Base-by-base conservation (phyloP, 2,113 vertebrate species). In the Bujurquina vittata region DNA sequence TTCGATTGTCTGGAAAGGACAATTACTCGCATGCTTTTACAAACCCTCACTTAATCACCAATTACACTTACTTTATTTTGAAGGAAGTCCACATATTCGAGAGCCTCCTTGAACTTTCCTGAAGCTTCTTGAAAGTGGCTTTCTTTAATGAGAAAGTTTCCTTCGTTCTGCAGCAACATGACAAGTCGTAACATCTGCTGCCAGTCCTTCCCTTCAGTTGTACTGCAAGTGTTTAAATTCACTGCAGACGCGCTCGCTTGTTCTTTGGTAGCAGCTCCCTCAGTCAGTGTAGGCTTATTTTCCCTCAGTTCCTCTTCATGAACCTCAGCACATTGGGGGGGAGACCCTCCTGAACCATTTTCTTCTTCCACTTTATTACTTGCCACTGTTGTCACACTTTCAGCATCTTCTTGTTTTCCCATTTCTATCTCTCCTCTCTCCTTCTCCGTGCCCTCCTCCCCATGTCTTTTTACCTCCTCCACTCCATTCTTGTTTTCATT, bases 181-280 rank as follows among this genome's bases (percentile, higher is more conserved):
- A 97, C 93, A 0, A 96, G 94, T 0, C 91, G 89, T 81, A 97
- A 81, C 95, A 97, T 97, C 94, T 97, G 96, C 89, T 97, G 97
- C 84, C 95, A 95, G 92, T 90, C 96, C 92, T 94, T 95, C 37
- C 61, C 92, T 56, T 93, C 86, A 0, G 43, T 56, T 78, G 69
- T 56, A 23, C 11, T 26, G 18, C 78, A 59, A 31, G 55, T 58
- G 3, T 58, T 73, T 18, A 54, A 63, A 80, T 57, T 20, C 10
- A 61, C 40, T 15, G 69, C 73, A 43, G 58, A 40, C 14, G 80
- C 20, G 26, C 37, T 40, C 2, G 22, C 62, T 35, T 78, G 83
- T 40, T 89, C 84, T 73, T 80, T 31, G 29, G 22, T 72, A 54
- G 14, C 46, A 8, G 67, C 33, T 77, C 67, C 81, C 12, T 86